Base-by-base conservation (phyloP, 1,140 invertebrate species). In the Tetramorium alpestre region DNA sequence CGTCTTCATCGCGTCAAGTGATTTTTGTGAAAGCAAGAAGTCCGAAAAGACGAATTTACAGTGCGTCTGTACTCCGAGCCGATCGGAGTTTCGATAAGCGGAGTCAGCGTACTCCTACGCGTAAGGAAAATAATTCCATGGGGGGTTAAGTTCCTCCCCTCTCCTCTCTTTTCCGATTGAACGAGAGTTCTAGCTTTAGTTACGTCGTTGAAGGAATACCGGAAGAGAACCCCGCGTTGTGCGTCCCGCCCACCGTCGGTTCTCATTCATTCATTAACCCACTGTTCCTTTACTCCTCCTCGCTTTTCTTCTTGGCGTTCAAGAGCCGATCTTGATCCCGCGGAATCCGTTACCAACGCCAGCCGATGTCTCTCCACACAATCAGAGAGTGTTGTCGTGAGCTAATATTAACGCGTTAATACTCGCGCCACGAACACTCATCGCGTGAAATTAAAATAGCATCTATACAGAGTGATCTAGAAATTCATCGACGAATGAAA, bases 201-300 rank as follows among this genome's bases (percentile, higher is more conserved):
- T 81, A 58, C 64, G 22, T 67, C 64, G 54, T 64, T 56, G 77
- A 87, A 89, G 87, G 56, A 56, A 89, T 81, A 67, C 47, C 56
- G 86, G 78, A 88, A 89, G 81, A 89, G 67, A 70, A 22, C 6
- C 11, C 18, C 44, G 49, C 16, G 16, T 16, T 41, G 64, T 25
- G 82, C 73, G 70, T 76, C 87, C 75, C 88, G 67, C 86, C 88
- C 76, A 88, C 87, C 56, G 3, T 69, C 49, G n/a, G 11, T 86
- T 88, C 51, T 56, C 88, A 51, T 89, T 90, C 88, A 90, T 90
- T 89, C 89, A 89, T 90, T 90, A 90, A 87, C 56, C 54, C 77
- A 49, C 49, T 41, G 41, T 44, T 25, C 60, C 25, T 65, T 73
- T 22, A 16, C 67, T 76, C 62, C 41, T 58, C 47, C 51, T 49